Evolutionary conservation across 2,113 vertebrate species (phyloP).

Genomic region (Serilophus lunatus): DNA sequence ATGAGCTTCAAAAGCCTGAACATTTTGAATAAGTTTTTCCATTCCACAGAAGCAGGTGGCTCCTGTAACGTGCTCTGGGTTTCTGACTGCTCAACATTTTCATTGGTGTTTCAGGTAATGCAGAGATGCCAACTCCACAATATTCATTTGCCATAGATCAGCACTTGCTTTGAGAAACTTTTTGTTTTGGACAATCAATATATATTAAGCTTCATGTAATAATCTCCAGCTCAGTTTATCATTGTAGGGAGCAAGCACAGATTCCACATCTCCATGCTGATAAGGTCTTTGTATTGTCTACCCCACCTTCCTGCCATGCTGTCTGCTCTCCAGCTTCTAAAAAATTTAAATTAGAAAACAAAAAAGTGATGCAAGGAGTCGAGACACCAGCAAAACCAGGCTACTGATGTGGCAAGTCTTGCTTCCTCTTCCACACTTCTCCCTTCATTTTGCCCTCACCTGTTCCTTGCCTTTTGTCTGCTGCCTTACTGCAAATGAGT

Average conservation of each 20-base stretch:
- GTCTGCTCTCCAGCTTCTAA: constrained; percentile 10
- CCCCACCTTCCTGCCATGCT: not conserved
- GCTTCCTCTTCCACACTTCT: not conserved
- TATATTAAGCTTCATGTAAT: not conserved
- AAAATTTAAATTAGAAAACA: constrained; percentile 13
- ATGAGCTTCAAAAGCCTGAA: constrained; percentile 4
- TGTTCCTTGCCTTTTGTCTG: constrained; percentile 4
- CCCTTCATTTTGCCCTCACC: not conserved
- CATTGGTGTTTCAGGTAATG: not conserved
- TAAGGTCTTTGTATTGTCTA: not conserved
- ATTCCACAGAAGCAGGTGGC: not conserved
- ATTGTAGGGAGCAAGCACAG: not conserved
- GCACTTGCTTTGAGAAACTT: not conserved
- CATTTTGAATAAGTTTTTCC: not conserved
- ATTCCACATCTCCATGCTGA: not conserved
- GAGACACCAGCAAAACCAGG: not conserved
- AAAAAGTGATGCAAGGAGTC: not conserved
- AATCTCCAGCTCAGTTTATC: not conserved
- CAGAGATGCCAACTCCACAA: not conserved
- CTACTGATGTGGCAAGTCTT: not conserved
- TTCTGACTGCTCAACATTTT: not conserved
- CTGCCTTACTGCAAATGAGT: not conserved
- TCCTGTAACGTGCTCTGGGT: not conserved
- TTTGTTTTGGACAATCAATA: not conserved
- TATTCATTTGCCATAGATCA: not conserved